Conservation (phyloP, 2,113 vertebrate species). For the Vombatus ursinus region DNA sequence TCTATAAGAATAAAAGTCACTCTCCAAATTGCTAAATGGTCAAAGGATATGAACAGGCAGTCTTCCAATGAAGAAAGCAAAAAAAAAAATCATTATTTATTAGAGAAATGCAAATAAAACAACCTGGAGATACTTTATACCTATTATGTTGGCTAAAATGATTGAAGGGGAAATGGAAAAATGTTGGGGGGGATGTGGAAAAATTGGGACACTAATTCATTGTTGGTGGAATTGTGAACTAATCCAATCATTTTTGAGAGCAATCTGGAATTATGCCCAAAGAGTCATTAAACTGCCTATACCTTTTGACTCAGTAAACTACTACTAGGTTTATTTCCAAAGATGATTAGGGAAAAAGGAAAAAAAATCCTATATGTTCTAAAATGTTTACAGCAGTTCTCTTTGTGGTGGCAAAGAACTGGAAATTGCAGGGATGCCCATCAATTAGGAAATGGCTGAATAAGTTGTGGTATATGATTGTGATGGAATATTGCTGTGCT, state of each 20-base stretch:
- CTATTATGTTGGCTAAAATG: background rate
- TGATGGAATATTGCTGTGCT: no score
- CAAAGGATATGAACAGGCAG: background rate
- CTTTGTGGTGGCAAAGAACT: no score
- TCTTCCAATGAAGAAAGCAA: background rate
- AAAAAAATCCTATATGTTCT: no score
- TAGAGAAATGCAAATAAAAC: background rate
- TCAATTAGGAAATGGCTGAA: no score
- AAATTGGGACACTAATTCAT: background rate
- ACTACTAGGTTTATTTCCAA: background rate
- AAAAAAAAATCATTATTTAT: background rate
- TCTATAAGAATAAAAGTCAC: background rate
- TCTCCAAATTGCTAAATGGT: background rate
- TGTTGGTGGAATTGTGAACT: background rate
- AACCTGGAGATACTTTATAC: background rate
- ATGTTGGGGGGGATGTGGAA: background rate
- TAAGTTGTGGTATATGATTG: no score
- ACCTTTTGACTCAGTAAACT: background rate
- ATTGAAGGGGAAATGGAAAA: background rate
- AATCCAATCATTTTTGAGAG: background rate
- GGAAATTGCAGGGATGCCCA: no score
- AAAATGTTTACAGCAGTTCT: no score
- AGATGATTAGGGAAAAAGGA: no score
- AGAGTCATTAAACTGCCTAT: background rate
- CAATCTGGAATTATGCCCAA: background rate